Conservation (phyloP, 2,888 invertebrate genomes). For the Ferrisia virgata region DNA sequence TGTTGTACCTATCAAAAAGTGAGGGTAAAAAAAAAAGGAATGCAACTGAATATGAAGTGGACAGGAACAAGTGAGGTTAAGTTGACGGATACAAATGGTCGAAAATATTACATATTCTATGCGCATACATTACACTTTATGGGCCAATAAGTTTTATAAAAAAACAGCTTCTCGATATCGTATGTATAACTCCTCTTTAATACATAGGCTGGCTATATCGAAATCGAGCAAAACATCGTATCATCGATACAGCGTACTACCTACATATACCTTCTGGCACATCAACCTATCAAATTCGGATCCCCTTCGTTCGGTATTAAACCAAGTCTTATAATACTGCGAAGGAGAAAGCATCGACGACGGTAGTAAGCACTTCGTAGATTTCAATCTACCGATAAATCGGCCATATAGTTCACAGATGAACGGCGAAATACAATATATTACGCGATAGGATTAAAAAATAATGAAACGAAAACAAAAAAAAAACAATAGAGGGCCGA, state of each 20-base stretch:
- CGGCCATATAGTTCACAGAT: constrained; percentile 17
- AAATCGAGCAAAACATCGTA: background rate
- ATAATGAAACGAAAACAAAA: background rate
- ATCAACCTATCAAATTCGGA: background rate
- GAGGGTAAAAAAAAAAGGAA: background rate
- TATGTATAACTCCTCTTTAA: background rate
- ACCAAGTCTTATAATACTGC: background rate
- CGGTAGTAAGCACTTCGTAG: no score
- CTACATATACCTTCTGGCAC: background rate
- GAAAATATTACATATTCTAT: constrained; percentile 16
- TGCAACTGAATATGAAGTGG: background rate
- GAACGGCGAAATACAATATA: constrained; percentile 7
- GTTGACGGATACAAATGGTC: constrained; percentile 15
- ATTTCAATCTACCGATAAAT: background rate
- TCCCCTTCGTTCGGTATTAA: background rate
- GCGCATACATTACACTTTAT: constrained; percentile 15
- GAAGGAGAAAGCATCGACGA: background rate
- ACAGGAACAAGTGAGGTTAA: background rate
- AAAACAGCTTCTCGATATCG: background rate
- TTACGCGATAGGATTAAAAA: background rate
- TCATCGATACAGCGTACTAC: background rate
- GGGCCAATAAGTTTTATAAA: constrained; percentile 15
- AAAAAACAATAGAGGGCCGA: background rate
- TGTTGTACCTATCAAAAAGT: no score
- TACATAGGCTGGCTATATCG: no score